Evolutionary conservation across 53 echinoderm and acorn worm genomes (phyloP), one percentile per base, ranked within the genome.

Genomic region (Stichopus horrens): DNA sequence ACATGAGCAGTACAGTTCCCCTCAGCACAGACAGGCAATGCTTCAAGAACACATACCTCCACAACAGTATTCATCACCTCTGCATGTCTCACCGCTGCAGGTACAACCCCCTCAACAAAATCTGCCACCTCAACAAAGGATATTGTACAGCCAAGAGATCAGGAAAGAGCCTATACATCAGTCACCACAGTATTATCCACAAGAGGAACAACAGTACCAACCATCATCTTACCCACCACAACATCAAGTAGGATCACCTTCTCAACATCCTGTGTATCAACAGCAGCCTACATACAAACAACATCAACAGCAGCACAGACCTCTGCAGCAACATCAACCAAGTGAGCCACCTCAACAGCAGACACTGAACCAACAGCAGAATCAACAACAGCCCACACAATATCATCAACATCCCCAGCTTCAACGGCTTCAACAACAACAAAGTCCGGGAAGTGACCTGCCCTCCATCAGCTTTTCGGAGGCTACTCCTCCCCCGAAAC

Each of bases 281-380:
- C 63, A 58, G 11, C 89, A 91, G 73, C 54, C 53, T 53, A 4
- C 85, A 59, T 65, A 54, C 23, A 91, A 93, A 37, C 89, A 89
- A 21, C 10, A 86, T 0, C 87, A 76, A 71, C 80, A 89, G 9
- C 76, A 90, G 22, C 77, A 74, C 11, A 55, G 55, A 53, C 73
- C 82, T 55, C 77, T 54, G 14, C 66, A 87, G 13, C 65, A 75
- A 18, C 77, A 83, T 7, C 88, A 90, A 22, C 57, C 75, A 63
- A 88, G 93, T 53, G 83, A 52, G 79, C 79, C 79, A 20, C 53
- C 19, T 11, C 14, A 37, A 7, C 85, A 85, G 51, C 22, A 65
- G 8, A 86, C 73, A 21, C 9, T 90, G 58, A 13, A 51, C 37
- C 77, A 76, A 10, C 77, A 51, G 67, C 85, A 85, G 21, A 65